phyloP scores from a whole-genome alignment of 2,113 vertebrate genomes.

The Vireo altiloquus region DNA sequence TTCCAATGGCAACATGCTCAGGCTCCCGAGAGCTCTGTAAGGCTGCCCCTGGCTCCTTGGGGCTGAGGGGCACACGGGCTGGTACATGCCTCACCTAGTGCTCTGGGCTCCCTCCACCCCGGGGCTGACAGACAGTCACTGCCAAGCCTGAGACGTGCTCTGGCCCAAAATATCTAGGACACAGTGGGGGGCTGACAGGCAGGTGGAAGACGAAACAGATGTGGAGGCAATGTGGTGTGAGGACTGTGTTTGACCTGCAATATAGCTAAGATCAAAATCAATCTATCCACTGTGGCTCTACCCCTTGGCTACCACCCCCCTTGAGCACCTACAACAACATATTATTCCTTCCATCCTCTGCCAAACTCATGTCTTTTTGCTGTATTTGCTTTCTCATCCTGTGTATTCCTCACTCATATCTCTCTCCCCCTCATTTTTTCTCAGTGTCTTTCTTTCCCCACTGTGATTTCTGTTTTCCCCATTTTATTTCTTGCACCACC shows the following conservation, averaged over 20 bases:
- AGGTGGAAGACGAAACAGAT: constrained; percentile 44
- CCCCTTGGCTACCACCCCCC: background rate
- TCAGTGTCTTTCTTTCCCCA: background rate
- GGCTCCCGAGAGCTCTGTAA: background rate
- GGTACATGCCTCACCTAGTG: background rate
- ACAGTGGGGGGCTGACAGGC: constrained; percentile 2
- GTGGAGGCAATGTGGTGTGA: constrained; percentile 19
- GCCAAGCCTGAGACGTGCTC: background rate
- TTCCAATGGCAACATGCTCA: fast-evolving
- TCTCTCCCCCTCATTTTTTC: background rate
- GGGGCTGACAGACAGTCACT: background rate
- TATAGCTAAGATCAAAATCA: constrained; percentile 62
- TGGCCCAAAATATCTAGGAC: constrained; percentile 8
- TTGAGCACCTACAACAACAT: background rate
- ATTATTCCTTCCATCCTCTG: background rate
- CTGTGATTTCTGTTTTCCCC: background rate
- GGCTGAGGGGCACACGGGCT: fast-evolving
- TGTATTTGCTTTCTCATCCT: background rate
- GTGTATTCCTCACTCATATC: background rate
- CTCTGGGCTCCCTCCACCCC: background rate
- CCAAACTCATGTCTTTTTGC: background rate
- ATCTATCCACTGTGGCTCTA: constrained; percentile 23
- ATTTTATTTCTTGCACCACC: background rate
- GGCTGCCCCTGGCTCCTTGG: background rate
- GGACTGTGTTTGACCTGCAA: constrained; percentile 49